Percentiles rank a stretch among this genome's conserved stretches.
phyloP scores from a whole-genome alignment of 2,888 invertebrate genomes.

The Thelaira solivaga region DNA sequence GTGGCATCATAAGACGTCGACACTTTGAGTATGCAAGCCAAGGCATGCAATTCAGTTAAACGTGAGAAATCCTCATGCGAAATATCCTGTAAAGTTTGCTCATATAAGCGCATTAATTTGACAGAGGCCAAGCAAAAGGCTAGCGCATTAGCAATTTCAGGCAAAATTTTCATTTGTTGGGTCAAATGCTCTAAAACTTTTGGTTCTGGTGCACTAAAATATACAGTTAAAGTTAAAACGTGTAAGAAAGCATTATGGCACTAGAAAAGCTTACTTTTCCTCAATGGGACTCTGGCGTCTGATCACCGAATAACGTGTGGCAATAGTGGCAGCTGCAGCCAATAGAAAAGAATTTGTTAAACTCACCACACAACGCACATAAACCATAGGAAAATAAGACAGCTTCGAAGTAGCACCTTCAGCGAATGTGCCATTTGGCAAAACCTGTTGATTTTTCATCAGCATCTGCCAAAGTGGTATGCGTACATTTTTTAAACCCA shows the following conservation, averaged over 20 bases:
- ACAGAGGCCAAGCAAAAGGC: constrained; percentile 85
- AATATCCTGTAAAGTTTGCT: constrained; percentile 85
- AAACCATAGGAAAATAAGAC: constrained; percentile 91
- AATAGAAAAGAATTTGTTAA: constrained; percentile 85
- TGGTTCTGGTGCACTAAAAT: constrained; percentile 85
- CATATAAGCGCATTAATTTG: constrained; percentile 84
- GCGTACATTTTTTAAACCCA: constrained; percentile 89
- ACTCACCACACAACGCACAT: constrained; percentile 89
- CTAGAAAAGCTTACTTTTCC: constrained; percentile 80
- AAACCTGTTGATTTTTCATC: constrained; percentile 93
- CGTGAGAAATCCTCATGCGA: constrained; percentile 86
- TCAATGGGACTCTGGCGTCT: constrained; percentile 90
- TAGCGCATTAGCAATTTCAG: constrained; percentile 86
- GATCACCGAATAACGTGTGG: constrained; percentile 91
- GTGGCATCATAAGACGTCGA: constrained; percentile 85
- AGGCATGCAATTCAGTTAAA: constrained; percentile 89
- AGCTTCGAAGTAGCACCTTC: constrained; percentile 88
- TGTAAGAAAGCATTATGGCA: neutral
- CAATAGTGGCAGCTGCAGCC: constrained; percentile 89
- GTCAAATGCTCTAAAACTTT: constrained; percentile 94
- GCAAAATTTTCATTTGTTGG: constrained; percentile 93
- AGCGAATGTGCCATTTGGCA: constrained; percentile 91
- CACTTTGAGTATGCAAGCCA: constrained; percentile 93
- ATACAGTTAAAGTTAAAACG: neutral
- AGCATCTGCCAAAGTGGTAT: constrained; percentile 93